Evolutionary conservation across 2,888 invertebrate genomes (phyloP).

Genomic region (Acleris emargana): DNA sequence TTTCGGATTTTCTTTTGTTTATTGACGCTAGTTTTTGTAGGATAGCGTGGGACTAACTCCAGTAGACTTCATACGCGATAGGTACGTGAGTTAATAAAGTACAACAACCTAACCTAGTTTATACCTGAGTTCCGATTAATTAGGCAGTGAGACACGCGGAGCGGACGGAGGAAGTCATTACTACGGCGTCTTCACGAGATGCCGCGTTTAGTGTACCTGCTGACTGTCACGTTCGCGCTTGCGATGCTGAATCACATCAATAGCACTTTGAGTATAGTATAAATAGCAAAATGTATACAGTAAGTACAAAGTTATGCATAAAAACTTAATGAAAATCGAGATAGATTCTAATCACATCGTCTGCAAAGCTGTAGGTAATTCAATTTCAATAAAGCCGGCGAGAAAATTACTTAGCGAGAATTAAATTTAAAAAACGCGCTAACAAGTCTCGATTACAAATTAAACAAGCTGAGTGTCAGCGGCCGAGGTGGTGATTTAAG

Average conservation of each 20-base stretch:
- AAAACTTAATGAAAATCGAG: slow-evolving; percentile 45
- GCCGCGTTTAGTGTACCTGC: neutral
- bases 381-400: slow-evolving; percentile 66
- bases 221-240: neutral
- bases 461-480: slow-evolving; percentile 77
- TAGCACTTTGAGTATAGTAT: too few species aligned
- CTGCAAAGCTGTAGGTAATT: slow-evolving; percentile 49
- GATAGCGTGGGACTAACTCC: too few species aligned
- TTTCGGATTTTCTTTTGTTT: neutral
- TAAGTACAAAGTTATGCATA: slow-evolving; percentile 4
- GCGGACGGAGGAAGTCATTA: slow-evolving; percentile 30
- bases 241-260: too few species aligned
- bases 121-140: slow-evolving; percentile 25
- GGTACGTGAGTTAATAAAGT: slow-evolving; percentile 1
- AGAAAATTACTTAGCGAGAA: slow-evolving; percentile 61
- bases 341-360: slow-evolving; percentile 46
- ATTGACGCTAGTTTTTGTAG: too few species aligned
- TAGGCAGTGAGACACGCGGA: slow-evolving; percentile 23
- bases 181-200: slow-evolving; percentile 9
- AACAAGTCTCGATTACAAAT: slow-evolving; percentile 83
- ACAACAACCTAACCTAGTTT: slow-evolving; percentile 18
- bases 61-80: neutral
- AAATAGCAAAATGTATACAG: too few species aligned
- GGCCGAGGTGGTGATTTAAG: slow-evolving; percentile 73
- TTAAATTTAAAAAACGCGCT: slow-evolving; percentile 73